Conservation (phyloP, 1,140 invertebrate species). For the Leptopilina clavipes region DNA sequence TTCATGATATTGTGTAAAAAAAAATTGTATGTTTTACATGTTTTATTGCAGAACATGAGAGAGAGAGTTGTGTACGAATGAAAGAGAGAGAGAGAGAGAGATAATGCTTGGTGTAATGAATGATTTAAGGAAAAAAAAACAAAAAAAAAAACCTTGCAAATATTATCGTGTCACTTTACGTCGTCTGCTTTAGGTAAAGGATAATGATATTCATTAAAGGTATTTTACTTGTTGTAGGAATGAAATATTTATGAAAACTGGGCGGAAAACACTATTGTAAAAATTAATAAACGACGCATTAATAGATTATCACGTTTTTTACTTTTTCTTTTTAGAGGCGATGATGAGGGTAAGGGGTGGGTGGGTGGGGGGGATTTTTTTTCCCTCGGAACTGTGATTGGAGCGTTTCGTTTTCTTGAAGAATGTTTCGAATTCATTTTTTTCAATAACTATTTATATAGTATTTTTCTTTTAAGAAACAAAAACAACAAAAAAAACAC, state of each 20-base stretch:
- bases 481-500: too few relatives aligned
- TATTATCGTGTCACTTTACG: constrained; percentile 35
- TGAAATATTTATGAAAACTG: constrained; percentile 34
- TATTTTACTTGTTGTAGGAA: constrained; percentile 35
- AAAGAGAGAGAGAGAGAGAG: neutral
- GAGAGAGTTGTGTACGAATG: neutral
- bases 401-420: neutral
- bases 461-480: too few relatives aligned
- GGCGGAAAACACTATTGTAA: constrained; percentile 34
- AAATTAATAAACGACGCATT: constrained; percentile 35
- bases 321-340: constrained; percentile 14
- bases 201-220: constrained; percentile 35
- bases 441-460: too few relatives aligned
- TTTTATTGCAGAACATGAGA: constrained; percentile 34
- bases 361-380: too few relatives aligned
- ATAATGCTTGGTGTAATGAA: constrained; percentile 26
- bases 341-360: too few relatives aligned
- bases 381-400: neutral
- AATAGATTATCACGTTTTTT: constrained; percentile 33
- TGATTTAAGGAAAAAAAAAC: neutral
- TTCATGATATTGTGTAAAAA: constrained; percentile 34
- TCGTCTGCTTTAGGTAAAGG: constrained; percentile 34
- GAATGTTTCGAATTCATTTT: too few relatives aligned
- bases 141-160: constrained; percentile 28
- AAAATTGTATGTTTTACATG: constrained; percentile 33